Evolutionary conservation across 2,888 invertebrate species (phyloP).

Genomic region (Campaea margaritaria): DNA sequence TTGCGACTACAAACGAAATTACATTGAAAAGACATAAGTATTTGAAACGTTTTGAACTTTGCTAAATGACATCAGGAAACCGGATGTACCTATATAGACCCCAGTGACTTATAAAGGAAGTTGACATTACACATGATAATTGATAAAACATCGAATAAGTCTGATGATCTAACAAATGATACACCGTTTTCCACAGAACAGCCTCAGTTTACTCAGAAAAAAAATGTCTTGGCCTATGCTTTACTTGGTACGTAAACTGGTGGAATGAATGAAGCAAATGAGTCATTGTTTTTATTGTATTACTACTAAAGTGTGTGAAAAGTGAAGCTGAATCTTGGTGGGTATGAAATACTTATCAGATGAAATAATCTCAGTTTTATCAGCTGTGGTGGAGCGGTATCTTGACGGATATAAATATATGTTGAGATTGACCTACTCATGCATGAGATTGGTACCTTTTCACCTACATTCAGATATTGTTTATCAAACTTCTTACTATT

Average conservation of each 20-base stretch:
- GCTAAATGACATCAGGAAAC: conserved; percentile 15
- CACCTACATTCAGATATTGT: too few species aligned
- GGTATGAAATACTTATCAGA: neutral
- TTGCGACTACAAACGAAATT: too few species aligned
- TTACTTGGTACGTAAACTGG: neutral
- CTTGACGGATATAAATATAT: too few species aligned
- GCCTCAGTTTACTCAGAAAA: conserved; percentile 42
- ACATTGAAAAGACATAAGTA: too few species aligned
- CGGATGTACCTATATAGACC: too few species aligned
- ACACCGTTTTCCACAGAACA: conserved; percentile 37
- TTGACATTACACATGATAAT: conserved; percentile 46
- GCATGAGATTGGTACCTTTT: too few species aligned
- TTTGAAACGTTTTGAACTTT: neutral
- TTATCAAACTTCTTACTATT: too few species aligned
- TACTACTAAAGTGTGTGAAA: neutral
- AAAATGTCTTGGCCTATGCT: conserved; percentile 18
- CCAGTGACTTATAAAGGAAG: conserved; percentile 54
- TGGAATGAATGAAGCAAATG: conserved; percentile 14
- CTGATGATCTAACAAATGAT: conserved; percentile 21
- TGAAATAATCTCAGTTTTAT: too few species aligned
- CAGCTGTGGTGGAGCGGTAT: too few species aligned
- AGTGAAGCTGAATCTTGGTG: neutral
- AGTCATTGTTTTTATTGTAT: conserved; percentile 19
- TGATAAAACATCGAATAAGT: conserved; percentile 6
- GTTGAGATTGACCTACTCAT: too few species aligned